phyloP scores from a whole-genome alignment of 2,888 invertebrate genomes.

The Coleophora flavipennella region DNA sequence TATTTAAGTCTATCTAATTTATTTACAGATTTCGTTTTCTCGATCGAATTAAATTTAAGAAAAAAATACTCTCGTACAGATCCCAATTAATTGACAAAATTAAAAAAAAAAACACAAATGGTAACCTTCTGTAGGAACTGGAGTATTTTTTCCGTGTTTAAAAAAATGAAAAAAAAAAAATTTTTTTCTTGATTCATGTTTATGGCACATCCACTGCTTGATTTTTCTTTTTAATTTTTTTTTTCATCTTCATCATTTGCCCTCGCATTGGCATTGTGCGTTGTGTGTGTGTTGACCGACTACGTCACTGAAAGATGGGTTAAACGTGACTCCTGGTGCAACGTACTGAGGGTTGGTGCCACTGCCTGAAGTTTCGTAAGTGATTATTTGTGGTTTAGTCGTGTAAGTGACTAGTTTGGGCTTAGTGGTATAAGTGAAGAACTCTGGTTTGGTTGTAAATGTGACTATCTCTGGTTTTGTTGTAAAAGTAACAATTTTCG shows the following conservation, averaged over 20 bases:
- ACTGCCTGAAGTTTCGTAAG: constrained; percentile 56
- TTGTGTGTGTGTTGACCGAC: constrained; percentile 44
- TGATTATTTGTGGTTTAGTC: constrained; percentile 40
- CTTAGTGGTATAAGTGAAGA: constrained; percentile 43
- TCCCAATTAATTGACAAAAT: not conserved
- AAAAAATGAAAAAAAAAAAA: constrained; percentile 15
- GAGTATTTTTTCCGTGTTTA: constrained; percentile 23
- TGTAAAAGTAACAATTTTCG: constrained; percentile 39
- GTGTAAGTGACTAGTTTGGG: constrained; percentile 34
- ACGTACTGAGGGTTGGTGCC: constrained; percentile 54
- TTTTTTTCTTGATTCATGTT: constrained; percentile 8
- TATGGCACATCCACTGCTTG: constrained; percentile 39
- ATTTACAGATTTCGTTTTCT: not conserved
- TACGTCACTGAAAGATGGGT: constrained; percentile 43
- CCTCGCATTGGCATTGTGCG: constrained; percentile 52
- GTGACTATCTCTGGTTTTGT: constrained; percentile 48
- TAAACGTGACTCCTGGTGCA: constrained; percentile 43
- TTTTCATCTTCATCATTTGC: too few species aligned
- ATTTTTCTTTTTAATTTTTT: constrained; percentile 18
- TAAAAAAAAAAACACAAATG: constrained; percentile 6
- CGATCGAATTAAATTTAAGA: not conserved
- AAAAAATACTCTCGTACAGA: not conserved
- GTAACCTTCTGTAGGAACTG: constrained; percentile 35
- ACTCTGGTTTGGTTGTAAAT: constrained; percentile 45
- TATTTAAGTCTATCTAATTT: not conserved